Conservation (phyloP, 2,888 invertebrate genomes). For the Lasioglossum pauxillum region DNA sequence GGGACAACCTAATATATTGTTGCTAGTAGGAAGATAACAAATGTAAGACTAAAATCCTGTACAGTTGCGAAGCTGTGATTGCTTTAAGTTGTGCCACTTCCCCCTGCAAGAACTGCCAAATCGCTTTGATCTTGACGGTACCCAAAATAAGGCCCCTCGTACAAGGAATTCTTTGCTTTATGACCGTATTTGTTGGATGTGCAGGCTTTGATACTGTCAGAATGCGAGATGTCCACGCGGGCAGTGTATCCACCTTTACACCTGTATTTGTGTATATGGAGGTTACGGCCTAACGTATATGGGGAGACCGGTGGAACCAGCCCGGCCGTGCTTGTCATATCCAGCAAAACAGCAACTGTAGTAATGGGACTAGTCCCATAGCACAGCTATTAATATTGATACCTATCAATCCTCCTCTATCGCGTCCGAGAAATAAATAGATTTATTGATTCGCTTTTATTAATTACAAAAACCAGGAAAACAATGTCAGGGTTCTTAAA, state of each 20-base stretch:
- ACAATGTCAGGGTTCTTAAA: not conserved
- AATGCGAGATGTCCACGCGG: constrained; percentile 75
- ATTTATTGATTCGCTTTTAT: constrained; percentile 22
- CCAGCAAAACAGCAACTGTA: constrained; percentile 70
- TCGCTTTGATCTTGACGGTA: constrained; percentile 65
- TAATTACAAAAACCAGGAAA: not conserved
- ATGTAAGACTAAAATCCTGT: not conserved
- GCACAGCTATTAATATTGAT: constrained; percentile 51
- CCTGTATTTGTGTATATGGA: constrained; percentile 78
- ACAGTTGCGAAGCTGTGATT: not conserved
- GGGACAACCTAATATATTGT: not conserved
- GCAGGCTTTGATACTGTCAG: constrained; percentile 79
- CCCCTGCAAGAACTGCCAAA: constrained; percentile 71
- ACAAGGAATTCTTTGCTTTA: constrained; percentile 51
- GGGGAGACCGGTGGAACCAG: constrained; percentile 76
- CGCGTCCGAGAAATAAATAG: constrained; percentile 4
- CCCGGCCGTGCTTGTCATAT: constrained; percentile 62
- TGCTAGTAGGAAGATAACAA: not conserved
- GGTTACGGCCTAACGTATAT: constrained; percentile 76
- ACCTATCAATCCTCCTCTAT: constrained; percentile 30
- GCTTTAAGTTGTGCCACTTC: constrained; percentile 61
- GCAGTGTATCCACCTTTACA: constrained; percentile 76
- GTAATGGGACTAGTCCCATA: constrained; percentile 47
- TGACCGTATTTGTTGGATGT: constrained; percentile 76
- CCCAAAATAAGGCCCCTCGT: constrained; percentile 40